Percentiles rank a stretch among this genome's conserved stretches.
Conservation (phyloP, 1,140 invertebrate genomes). For the Elymnias hypermnestra region DNA sequence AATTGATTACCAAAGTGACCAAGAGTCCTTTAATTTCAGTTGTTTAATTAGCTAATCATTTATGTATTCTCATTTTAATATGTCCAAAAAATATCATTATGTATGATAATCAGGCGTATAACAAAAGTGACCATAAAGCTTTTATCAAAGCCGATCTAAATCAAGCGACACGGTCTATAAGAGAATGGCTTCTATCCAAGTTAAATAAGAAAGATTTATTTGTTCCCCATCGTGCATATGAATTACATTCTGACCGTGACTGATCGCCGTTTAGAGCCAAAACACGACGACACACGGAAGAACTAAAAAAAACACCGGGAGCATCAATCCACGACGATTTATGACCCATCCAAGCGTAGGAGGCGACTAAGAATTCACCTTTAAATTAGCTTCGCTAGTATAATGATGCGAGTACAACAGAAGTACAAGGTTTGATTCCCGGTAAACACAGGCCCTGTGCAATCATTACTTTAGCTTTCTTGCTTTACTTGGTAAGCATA, state of each 20-base stretch:
- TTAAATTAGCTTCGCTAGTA: conserved; percentile 57
- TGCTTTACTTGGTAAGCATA: too few species aligned
- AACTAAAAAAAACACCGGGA: conserved; percentile 22
- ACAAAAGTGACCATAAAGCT: conserved; percentile 21
- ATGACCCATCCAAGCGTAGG: conserved; percentile 50
- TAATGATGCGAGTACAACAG: too few species aligned
- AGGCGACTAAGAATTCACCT: conserved; percentile 63
- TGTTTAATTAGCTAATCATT: too few species aligned
- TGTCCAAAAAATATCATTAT: too few species aligned
- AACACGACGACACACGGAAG: conserved; percentile 49
- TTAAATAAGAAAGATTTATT: conserved; percentile 53
- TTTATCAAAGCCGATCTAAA: conserved; percentile 40
- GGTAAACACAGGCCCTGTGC: too few species aligned
- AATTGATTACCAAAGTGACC: too few species aligned
- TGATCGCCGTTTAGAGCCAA: conserved; percentile 43
- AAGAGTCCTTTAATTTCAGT: too few species aligned
- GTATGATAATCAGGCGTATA: conserved; percentile 13
- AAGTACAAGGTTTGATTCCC: too few species aligned
- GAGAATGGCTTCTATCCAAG: conserved; percentile 30
- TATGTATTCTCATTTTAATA: too few species aligned
- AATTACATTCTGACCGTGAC: conserved; percentile 50
- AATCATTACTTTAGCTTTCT: too few species aligned
- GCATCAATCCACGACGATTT: conserved; percentile 38
- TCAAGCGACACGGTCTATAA: conserved; percentile 43
- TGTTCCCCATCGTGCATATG: conserved; percentile 38